Base-by-base conservation (phyloP, 2,888 invertebrate species). In the Oscheius sp. region DNA sequence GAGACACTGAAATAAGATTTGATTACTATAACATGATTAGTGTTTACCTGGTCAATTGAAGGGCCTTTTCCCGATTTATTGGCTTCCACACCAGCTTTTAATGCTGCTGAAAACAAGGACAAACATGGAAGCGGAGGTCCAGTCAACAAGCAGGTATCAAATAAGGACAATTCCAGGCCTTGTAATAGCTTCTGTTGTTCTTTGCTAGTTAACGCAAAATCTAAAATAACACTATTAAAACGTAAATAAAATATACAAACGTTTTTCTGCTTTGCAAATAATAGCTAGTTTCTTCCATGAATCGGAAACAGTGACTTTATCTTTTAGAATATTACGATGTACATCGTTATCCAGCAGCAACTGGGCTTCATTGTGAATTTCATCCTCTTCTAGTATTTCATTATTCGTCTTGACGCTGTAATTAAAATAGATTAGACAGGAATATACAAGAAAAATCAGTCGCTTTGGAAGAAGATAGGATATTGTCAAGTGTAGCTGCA, bases 1-100 rank as follows among this genome's bases (percentile, higher is more conserved):
- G 5, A 72, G 25, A 64, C 72, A 72, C 72, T 72, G 25, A 43
- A 70, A 58, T n/a, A 52, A 7, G 29, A 29, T 25, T 27, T 29
- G 13, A 66, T 16, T 18, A 35, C 35, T 35, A 35, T 9, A 3
- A 66, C 12, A 25, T 29, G n/a, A n/a, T n/a, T n/a, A n/a, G n/a
- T n/a, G n/a, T n/a, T n/a, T 9, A 69, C 55, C n/a, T 66, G 27
- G 1, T n/a, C 25, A 52, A 66, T 16, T 27, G 66, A 29, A n/a
- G 52, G 49, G 18, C 52, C 35, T 7, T 27, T 27, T 29, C 29
- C 52, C 16, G 12, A n/a, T n/a, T 49, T 7, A 16, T 66, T 49
- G 6, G 52, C 52, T 35, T 49, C 25, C 18, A 16, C n/a, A n/a
- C n/a, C n/a, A n/a, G n/a, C n/a, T n/a, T n/a, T 23, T 16, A 66